Percentiles rank a stretch among this genome's conserved stretches.
These are phyloP conservation scores for Pollimyrus isidori DNA, from an alignment of 2,113 vertebrate genomes.

Conservation along the genomic window DNA sequence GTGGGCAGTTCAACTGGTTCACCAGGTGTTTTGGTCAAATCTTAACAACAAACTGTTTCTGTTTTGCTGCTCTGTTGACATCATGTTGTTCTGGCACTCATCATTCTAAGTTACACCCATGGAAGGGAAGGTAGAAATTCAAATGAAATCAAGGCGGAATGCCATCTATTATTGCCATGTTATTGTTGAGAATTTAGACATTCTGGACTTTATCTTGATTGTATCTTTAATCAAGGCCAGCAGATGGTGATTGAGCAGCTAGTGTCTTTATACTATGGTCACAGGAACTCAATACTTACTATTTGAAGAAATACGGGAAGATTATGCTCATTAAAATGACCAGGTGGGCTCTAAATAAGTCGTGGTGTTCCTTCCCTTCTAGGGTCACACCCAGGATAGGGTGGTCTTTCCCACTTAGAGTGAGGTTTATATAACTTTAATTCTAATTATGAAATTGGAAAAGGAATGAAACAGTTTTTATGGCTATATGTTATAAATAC, in stretches of 20 bases:
- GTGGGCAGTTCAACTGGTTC: no score
- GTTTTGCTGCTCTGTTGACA: background rate
- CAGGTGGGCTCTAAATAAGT: background rate
- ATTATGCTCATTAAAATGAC: background rate
- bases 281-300: background rate
- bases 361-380: background rate
- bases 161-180: background rate
- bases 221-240: no score
- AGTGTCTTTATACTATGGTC: background rate
- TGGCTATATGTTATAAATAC: background rate
- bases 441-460: background rate
- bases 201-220: background rate
- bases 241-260: background rate
- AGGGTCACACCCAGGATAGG: background rate
- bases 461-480: background rate
- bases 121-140: background rate
- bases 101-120: background rate
- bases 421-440: background rate
- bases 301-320: background rate
- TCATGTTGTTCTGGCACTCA: background rate
- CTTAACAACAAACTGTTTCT: no score
- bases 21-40: background rate
- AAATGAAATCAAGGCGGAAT: background rate
- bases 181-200: background rate
- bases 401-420: background rate